A percentile compares a stretch with the other conserved stretches of the same genome.
Conservation (phyloP, 2,888 invertebrate species). For the Tanypteryx hageni region DNA sequence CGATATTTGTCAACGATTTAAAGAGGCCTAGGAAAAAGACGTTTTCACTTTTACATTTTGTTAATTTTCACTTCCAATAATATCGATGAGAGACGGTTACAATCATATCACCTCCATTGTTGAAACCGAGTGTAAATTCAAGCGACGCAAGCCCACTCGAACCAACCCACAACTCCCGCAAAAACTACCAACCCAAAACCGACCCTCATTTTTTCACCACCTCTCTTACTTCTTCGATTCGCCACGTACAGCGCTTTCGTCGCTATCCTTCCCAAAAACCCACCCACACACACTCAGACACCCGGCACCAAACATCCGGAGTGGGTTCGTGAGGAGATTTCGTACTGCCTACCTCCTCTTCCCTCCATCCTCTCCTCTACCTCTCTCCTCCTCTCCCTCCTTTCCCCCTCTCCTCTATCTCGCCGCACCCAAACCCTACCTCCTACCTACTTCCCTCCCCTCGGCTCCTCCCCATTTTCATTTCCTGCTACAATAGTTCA, state of each 20-base stretch:
- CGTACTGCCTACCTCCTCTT: background rate
- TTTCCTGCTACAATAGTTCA: conserved; percentile 80
- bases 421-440: conserved; percentile 62
- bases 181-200: background rate
- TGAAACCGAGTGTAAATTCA: background rate
- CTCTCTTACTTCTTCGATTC: background rate
- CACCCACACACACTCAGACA: background rate
- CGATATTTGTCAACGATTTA: too few relatives aligned
- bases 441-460: conserved; percentile 66
- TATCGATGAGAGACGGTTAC: too few relatives aligned
- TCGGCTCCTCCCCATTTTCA: conserved; percentile 74
- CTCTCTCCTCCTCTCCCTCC: conserved; percentile 70
- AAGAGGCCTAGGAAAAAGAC: too few relatives aligned
- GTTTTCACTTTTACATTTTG: too few relatives aligned
- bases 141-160: background rate
- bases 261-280: background rate
- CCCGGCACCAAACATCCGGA: conserved; percentile 32
- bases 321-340: background rate
- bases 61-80: too few relatives aligned
- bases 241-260: background rate
- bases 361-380: conserved; percentile 73
- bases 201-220: background rate
- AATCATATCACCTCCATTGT: background rate
- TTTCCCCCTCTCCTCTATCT: conserved; percentile 67
- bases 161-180: background rate